Conservation (phyloP, 1,140 invertebrate genomes). For the Lepidostoma basale region DNA sequence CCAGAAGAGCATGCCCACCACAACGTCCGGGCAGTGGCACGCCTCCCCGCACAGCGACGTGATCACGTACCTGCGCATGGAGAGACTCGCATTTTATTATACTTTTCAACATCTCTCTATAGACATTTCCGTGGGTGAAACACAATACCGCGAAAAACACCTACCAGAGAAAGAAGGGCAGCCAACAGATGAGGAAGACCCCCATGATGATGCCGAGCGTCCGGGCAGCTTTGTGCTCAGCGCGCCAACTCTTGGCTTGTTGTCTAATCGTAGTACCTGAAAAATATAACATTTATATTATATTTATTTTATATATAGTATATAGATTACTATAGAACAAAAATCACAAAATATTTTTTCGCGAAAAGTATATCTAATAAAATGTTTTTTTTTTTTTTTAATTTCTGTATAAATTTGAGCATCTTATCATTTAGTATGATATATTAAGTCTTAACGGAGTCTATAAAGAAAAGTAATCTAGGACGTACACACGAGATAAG, state of each 20-base stretch:
- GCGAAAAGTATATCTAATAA: too few relatives aligned
- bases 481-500: too few relatives aligned
- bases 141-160: too few relatives aligned
- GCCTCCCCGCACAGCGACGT: slow-evolving; percentile 81
- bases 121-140: too few relatives aligned
- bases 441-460: too few relatives aligned
- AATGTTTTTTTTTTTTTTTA: too few relatives aligned
- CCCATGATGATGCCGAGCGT: slow-evolving; percentile 92
- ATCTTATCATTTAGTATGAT: too few relatives aligned
- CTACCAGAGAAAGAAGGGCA: slow-evolving; percentile 88
- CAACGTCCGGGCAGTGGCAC: slow-evolving; percentile 81
- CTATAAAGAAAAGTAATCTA: too few relatives aligned
- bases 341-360: too few relatives aligned
- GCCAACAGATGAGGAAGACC: slow-evolving; percentile 85
- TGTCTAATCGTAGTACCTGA: slow-evolving; percentile 75
- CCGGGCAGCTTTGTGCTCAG: slow-evolving; percentile 91
- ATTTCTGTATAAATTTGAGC: too few relatives aligned
- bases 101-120: neutral
- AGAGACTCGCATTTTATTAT: neutral
- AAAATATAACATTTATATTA: slow-evolving; percentile 43
- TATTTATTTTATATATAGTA: too few relatives aligned
- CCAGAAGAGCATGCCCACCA: slow-evolving; percentile 83
- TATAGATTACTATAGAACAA: too few relatives aligned
- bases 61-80: slow-evolving; percentile 79
- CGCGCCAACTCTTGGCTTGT: slow-evolving; percentile 76